Conservation (phyloP, 2,113 vertebrate species). For the Athene cunicularia region DNA sequence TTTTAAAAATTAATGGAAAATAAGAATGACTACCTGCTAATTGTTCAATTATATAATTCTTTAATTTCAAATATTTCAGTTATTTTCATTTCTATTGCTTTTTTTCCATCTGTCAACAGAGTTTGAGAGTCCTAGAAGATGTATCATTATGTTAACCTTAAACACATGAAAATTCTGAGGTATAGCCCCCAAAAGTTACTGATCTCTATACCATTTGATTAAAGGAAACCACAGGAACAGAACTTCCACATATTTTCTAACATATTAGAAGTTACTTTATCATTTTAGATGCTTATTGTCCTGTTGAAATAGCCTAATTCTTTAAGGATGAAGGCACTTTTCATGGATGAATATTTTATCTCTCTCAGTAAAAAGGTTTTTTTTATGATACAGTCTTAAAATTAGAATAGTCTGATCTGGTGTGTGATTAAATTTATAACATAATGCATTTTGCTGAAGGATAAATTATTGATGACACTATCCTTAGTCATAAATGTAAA, state of each 20-base stretch:
- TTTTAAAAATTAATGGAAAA: neutral
- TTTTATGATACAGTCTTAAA: neutral
- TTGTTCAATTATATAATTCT: neutral
- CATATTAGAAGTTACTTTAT: neutral
- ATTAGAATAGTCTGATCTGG: neutral
- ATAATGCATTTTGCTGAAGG: slow-evolving; percentile 8
- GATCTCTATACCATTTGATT: neutral
- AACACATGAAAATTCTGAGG: neutral
- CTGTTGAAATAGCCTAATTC: neutral
- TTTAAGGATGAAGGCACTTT: neutral
- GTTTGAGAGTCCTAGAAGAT: neutral
- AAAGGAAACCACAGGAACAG: neutral
- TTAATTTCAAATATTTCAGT: neutral
- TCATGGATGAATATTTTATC: neutral
- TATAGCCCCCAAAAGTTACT: neutral
- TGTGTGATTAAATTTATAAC: slow-evolving; percentile 25
- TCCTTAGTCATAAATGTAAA: slow-evolving; percentile 42
- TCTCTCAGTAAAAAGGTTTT: neutral
- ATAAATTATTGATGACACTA: slow-evolving; percentile 33
- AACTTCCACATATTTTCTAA: neutral
- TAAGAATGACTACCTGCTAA: neutral
- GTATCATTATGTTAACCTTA: neutral
- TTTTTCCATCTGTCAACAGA: neutral
- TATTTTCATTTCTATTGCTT: neutral
- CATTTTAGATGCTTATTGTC: neutral